phyloP scores from a whole-genome alignment of 64 coral and sea anemone species.

The Montipora sp. region DNA sequence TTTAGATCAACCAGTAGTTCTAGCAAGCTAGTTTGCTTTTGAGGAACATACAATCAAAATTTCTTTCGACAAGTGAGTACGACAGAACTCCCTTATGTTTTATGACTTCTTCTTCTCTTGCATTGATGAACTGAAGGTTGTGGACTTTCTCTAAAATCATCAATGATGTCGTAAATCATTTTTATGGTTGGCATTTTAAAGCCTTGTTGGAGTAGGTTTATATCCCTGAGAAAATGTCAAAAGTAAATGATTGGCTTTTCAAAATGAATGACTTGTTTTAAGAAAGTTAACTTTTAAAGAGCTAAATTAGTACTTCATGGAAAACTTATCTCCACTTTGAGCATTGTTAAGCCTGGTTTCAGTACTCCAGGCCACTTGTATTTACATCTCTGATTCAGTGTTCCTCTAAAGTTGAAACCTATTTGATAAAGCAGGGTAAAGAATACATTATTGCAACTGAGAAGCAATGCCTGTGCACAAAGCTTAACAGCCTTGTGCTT shows the following conservation, averaged over 20 bases:
- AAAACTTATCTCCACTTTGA: not conserved
- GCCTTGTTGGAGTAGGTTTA: too few relatives aligned
- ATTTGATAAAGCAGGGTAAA: not conserved
- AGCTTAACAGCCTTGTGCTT: constrained; percentile 50
- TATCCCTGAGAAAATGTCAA: too few relatives aligned
- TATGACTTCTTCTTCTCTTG: not conserved
- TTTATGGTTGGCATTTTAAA: too few relatives aligned
- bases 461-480: constrained; percentile 57
- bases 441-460: not conserved
- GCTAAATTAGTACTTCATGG: not conserved
- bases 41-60: constrained; percentile 44
- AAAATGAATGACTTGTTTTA: not conserved
- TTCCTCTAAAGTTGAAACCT: constrained; percentile 51
- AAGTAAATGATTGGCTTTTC: not conserved
- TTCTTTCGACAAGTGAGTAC: not conserved
- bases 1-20: not conserved
- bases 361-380: not conserved
- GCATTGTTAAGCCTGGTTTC: not conserved
- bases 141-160: not conserved
- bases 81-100: not conserved
- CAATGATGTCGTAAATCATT: too few relatives aligned
- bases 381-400: constrained; percentile 27
- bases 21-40: constrained; percentile 17
- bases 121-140: not conserved
- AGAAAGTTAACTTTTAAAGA: too few relatives aligned